phyloP scores from a whole-genome alignment of 1,140 invertebrate genomes.

The Hypsibius dujardini region DNA sequence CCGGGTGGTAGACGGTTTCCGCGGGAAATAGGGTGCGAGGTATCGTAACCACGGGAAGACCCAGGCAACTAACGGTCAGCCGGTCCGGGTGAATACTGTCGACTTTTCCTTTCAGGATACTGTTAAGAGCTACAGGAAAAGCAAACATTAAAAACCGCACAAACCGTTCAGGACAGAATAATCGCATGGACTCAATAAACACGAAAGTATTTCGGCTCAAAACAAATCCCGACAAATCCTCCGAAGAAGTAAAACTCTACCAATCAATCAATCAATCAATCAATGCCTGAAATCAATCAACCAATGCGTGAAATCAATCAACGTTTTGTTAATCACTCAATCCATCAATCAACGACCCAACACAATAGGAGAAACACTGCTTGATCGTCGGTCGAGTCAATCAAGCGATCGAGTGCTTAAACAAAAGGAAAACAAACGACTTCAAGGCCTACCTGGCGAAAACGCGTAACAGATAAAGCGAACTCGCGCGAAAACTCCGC shows the following conservation, averaged over 20 bases:
- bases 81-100: background rate
- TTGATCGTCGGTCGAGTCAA: no score
- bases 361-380: no score
- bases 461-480: background rate
- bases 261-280: no score
- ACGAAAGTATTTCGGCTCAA: background rate
- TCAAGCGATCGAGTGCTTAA: no score
- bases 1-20: background rate
- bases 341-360: no score
- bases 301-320: no score
- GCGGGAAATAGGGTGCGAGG: background rate
- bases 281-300: no score
- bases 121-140: no score
- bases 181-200: background rate
- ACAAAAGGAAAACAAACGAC: no score
- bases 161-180: background rate
- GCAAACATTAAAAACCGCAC: no score
- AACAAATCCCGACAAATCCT: background rate
- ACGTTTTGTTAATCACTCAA: no score
- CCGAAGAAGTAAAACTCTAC: no score
- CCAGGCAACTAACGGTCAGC: background rate
- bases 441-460: background rate
- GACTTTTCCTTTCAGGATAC: background rate
- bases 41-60: background rate
- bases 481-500: constrained; percentile 6